phyloP scores from a whole-genome alignment of 2,888 invertebrate genomes.

The Mechanitis messenoides region DNA sequence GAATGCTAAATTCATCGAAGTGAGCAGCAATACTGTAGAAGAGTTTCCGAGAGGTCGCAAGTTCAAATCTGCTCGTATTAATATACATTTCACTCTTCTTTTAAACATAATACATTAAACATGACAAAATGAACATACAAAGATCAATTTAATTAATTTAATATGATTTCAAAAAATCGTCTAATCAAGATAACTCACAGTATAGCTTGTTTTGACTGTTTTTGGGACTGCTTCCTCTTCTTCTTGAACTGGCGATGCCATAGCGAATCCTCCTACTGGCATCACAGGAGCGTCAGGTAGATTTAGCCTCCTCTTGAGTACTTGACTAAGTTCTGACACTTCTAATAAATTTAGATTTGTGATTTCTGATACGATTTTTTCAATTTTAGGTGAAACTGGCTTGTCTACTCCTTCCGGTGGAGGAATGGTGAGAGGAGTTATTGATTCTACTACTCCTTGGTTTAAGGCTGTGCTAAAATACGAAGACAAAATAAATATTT shows the following conservation, averaged over 20 bases:
- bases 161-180: neutral
- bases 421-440: constrained; percentile 80
- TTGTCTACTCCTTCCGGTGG: constrained; percentile 84
- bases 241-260: constrained; percentile 77
- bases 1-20: too few species aligned
- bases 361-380: constrained; percentile 91
- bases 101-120: neutral
- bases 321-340: constrained; percentile 92
- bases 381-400: constrained; percentile 90
- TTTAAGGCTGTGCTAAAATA: constrained; percentile 49
- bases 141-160: neutral
- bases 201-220: constrained; percentile 85
- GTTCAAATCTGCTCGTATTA: too few species aligned
- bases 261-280: constrained; percentile 84
- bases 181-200: constrained; percentile 65
- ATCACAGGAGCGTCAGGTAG: constrained; percentile 93
- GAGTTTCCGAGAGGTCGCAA: too few species aligned
- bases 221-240: constrained; percentile 82
- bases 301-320: constrained; percentile 91
- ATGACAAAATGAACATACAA: neutral
- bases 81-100: too few species aligned
- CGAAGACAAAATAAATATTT: neutral
- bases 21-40: too few species aligned
- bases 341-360: constrained; percentile 92
- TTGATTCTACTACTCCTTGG: constrained; percentile 63